A percentile compares a stretch with the other conserved stretches of the same genome.
Conservation (phyloP, 1,140 invertebrate species). For the Drosophila tristis region DNA sequence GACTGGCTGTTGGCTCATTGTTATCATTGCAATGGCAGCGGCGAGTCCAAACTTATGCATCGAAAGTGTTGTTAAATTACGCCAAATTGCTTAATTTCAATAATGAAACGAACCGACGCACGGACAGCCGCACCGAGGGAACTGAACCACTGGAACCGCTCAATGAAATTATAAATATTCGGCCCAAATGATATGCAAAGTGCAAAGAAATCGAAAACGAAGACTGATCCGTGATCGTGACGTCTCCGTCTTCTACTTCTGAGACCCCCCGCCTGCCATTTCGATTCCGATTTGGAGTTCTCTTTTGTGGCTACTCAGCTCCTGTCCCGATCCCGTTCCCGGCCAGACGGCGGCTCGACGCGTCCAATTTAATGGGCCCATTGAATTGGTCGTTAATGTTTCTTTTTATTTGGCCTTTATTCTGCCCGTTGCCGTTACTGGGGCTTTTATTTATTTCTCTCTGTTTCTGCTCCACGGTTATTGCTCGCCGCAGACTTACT, state of each 20-base stretch:
- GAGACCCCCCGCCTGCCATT: slow-evolving; percentile 4
- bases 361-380: slow-evolving; percentile 73
- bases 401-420: slow-evolving; percentile 77
- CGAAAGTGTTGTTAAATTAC: slow-evolving; percentile 83
- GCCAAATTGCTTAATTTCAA: slow-evolving; percentile 82
- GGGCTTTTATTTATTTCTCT: slow-evolving; percentile 28
- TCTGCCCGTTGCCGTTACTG: slow-evolving; percentile 40
- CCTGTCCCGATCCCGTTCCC: slow-evolving; percentile 19
- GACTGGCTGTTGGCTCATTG: slow-evolving; percentile 51
- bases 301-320: too few species aligned
- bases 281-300: slow-evolving; percentile 15
- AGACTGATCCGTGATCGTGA: slow-evolving; percentile 51
- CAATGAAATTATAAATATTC: slow-evolving; percentile 81
- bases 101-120: slow-evolving; percentile 69
- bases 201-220: slow-evolving; percentile 26
- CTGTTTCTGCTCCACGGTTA: slow-evolving; percentile 32
- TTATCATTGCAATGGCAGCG: slow-evolving; percentile 66
- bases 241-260: slow-evolving; percentile 22
- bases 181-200: slow-evolving; percentile 73
- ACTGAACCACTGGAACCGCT: slow-evolving; percentile 24
- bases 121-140: neutral
- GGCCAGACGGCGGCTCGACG: slow-evolving; percentile 60
- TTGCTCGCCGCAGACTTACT: slow-evolving; percentile 61
- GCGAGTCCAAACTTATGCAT: slow-evolving; percentile 68
- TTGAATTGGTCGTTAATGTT: slow-evolving; percentile 80